Conservation (phyloP, 2,888 invertebrate genomes). For the Yponomeuta evonymella region DNA sequence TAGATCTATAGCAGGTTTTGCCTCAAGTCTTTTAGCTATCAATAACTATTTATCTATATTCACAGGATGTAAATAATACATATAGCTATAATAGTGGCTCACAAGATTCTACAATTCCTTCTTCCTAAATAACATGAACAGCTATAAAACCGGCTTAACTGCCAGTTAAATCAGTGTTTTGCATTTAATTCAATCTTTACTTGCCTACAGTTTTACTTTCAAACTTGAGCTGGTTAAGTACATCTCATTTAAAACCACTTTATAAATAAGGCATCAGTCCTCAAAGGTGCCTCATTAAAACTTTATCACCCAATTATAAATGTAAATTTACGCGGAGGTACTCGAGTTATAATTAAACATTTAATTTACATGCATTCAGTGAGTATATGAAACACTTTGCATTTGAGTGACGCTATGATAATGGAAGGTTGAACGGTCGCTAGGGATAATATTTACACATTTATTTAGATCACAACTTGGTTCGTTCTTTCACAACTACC, state of each 20-base stretch:
- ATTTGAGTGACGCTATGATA: neutral
- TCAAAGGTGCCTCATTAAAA: neutral
- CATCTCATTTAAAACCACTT: neutral
- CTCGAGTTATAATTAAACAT: neutral
- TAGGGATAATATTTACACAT: slow-evolving; percentile 5
- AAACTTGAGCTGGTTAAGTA: slow-evolving; percentile 1
- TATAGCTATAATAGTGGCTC: slow-evolving; percentile 22
- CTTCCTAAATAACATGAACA: slow-evolving; percentile 16
- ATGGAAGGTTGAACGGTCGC: slow-evolving; percentile 7
- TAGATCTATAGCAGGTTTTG: slow-evolving; percentile 49
- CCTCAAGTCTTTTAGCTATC: slow-evolving; percentile 56
- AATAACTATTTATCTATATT: slow-evolving; percentile 57
- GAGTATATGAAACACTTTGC: slow-evolving; percentile 1
- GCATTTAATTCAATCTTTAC: neutral
- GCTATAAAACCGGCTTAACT: neutral
- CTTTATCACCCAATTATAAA: neutral
- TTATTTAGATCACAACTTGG: slow-evolving; percentile 54
- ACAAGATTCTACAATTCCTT: slow-evolving; percentile 50
- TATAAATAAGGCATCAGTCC: neutral
- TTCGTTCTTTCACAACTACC: slow-evolving; percentile 65
- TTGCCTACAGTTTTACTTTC: neutral
- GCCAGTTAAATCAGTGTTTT: neutral
- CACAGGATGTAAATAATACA: slow-evolving; percentile 33
- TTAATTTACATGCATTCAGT: slow-evolving; percentile 20
- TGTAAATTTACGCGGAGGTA: neutral